Conservation (phyloP, 2,797 vertebrate species). For the Platalea minor region DNA sequence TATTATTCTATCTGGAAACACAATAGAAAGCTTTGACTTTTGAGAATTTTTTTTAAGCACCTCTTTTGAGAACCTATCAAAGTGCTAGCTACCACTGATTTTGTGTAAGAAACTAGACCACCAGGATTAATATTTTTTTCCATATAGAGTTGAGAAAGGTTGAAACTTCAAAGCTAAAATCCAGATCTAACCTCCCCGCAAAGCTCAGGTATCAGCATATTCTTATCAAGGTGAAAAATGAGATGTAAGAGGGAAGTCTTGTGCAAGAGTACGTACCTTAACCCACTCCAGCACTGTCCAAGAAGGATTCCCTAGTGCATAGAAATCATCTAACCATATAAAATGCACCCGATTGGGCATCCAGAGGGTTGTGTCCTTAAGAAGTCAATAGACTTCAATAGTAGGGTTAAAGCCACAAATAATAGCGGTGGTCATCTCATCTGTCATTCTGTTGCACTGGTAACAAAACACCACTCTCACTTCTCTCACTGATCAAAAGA, state of each 20-base stretch:
- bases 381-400: neutral
- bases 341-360: neutral
- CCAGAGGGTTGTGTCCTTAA: neutral
- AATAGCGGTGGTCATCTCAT: neutral
- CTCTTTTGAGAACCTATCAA: constrained; percentile 7
- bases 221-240: constrained; percentile 1
- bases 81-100: constrained; percentile 18
- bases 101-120: constrained; percentile 3
- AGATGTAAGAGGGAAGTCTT: neutral
- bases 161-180: constrained; percentile 30
- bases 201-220: neutral
- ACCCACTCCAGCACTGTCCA: neutral
- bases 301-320: neutral
- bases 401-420: neutral
- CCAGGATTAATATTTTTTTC: neutral
- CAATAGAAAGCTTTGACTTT: constrained; percentile 61
- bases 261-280: neutral
- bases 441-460: neutral
- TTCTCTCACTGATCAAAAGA: neutral
- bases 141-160: neutral
- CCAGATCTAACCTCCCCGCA: neutral
- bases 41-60: neutral
- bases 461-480: neutral
- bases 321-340: neutral
- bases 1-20: constrained; percentile 62